Evolutionary conservation across 2,797 vertebrate species (phyloP), one percentile per base, ranked within the genome.

Genomic region (Cynodonichthys magdalenae): DNA sequence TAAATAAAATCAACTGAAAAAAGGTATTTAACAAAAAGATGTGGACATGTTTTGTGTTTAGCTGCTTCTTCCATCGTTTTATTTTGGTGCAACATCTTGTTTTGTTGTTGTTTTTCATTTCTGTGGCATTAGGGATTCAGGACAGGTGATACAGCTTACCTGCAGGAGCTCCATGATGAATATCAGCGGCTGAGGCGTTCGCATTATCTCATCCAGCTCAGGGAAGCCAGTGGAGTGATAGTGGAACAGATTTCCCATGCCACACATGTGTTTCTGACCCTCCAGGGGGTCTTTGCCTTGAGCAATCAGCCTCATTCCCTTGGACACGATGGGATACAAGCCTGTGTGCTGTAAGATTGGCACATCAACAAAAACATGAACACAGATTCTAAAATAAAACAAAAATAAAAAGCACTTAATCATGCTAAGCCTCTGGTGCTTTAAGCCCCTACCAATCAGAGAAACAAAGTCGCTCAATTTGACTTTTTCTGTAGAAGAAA

Each of bases 121-220:
- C 15, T 53, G 29, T 53, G 39, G 44, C 10, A 24, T 17, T 1
- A 17, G 27, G 5, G 28, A 3, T 24, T 58, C 27, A 36, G 34
- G 34, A 36, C 34, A 36, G 34, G 36, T 12, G 36, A 12, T 4
- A 28, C 18, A 50, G 17, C 71, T 85, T 63, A 96, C 95, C 90
- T 93, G 93, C 77, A 95, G 74, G 75, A 96, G 79, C 87, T 96
- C 95, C 93, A 96, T 95, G 88, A 96, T 93, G 69, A 96, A 97
- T 85, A 96, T 94, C 20, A 96, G 93, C 0, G 95, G 90, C 62
- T 96, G 95, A 0, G 95, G 95, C 0, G 82, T 92, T 68, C 87
- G 87, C 93, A 95, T 95, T 60, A 97, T 80, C 77, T 96, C 95
- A 0, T 96, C 95, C 57, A 97, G 93, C 80, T 97, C 96, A 0